Base-by-base conservation (phyloP, 2,888 invertebrate species). In the Synergus laeviventris region DNA sequence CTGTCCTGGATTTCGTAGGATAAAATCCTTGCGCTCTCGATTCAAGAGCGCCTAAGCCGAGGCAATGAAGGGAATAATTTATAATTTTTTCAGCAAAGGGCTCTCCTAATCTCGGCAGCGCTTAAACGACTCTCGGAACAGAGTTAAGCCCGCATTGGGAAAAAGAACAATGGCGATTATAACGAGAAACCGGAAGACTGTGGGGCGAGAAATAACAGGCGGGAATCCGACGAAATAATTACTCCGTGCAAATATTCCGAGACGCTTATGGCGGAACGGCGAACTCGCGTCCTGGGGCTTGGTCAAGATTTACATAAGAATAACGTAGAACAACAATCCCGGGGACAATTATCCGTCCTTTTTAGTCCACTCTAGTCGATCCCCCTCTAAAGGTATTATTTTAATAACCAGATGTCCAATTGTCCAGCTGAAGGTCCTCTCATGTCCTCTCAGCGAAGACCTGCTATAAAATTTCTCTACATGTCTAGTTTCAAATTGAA, bases 221-320 rank as follows among this genome's bases (percentile, higher is more conserved):
- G 83, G 81, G 84, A 84, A 84, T 83, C 84, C 85, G 83, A 82
- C 82, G 86, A 89, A 89, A 89, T 89, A 89, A 89, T 89, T 89
- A 88, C 86, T 85, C 81, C 85, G 86, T 84, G 88, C 87, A 89
- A 89, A 89, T 88, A 88, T 87, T 87, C 87, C 83, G 82, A 77
- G 74, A 77, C 78, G 76, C 76, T 77, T 73, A 76, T 75, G 73
- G 76, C 49, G 73, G 76, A 78, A 74, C 75, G 76, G 76, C 14
- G 59, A 59, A 59, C 59, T 59, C 59, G 59, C 49, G 78, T 54
- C n/a, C 54, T 70, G 70, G 75, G 74, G 75, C 76, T 78, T 84
- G 89, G 87, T 87, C 87, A 87, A 88, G 89, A 89, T 89, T 89
- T 89, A 89, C 89, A 89, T 89, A 88, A 89, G 89, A 89, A 89